Percentiles rank a stretch among this genome's conserved stretches.
Conservation (phyloP, 2,113 vertebrate species). For the Colius striatus region DNA sequence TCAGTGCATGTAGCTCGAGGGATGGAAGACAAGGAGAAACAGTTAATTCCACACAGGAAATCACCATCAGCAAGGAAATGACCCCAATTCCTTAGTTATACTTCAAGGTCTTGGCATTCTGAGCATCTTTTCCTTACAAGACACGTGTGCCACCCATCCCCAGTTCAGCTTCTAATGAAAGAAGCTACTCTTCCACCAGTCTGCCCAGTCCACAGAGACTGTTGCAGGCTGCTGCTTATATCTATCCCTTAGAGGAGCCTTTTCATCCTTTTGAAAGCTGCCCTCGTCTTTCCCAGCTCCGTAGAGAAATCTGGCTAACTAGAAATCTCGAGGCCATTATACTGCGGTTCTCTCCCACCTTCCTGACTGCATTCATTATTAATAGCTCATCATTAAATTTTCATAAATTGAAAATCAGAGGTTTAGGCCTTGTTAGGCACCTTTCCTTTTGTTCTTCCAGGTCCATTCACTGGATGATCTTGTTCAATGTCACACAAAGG, state of each 20-base stretch:
- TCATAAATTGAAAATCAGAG: slow-evolving; percentile 12
- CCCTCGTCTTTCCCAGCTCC: background rate
- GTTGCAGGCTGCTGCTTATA: background rate
- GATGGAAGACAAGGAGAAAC: background rate
- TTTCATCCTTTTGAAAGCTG: background rate
- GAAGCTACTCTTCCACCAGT: background rate
- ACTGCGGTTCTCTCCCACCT: background rate
- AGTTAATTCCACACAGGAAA: background rate
- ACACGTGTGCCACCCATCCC: accelerated
- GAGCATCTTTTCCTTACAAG: background rate
- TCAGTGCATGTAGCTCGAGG: accelerated
- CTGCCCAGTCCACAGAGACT: background rate
- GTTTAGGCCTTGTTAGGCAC: background rate
- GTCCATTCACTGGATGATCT: background rate
- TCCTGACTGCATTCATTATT: slow-evolving; percentile 36
- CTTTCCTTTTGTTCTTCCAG: background rate
- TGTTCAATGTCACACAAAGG: background rate
- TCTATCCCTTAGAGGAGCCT: background rate
- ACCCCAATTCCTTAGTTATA: background rate
- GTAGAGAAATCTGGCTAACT: background rate
- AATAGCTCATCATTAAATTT: slow-evolving; percentile 26
- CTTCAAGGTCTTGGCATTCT: background rate
- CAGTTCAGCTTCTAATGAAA: background rate
- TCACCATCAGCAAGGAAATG: background rate
- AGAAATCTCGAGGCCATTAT: background rate